These are phyloP conservation scores for Geophilus truncorum DNA, from an alignment of 2,888 invertebrate species.

Conservation along the genomic window DNA sequence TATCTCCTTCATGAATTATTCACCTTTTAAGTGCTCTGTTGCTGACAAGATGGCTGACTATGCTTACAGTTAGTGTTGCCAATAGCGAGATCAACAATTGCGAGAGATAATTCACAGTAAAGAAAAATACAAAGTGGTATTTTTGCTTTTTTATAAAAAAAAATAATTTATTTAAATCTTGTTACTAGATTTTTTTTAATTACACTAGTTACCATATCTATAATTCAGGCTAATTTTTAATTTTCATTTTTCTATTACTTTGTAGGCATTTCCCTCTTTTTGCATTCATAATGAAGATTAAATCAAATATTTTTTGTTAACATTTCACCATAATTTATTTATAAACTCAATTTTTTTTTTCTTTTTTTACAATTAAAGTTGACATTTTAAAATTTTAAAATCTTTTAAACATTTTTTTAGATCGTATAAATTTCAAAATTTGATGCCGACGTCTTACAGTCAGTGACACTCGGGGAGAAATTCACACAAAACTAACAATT, in stretches of 20 bases:
- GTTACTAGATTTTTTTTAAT: not conserved
- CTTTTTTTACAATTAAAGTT: not conserved
- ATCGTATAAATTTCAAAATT: not conserved
- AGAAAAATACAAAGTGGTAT: too few relatives aligned
- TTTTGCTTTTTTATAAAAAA: not conserved
- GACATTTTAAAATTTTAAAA: not conserved
- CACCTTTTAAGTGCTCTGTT: slow-evolving; percentile 6
- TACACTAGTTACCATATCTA: not conserved
- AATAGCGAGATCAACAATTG: slow-evolving; percentile 4
- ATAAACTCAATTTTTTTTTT: not conserved
- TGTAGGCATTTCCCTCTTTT: not conserved
- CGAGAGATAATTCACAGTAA: not conserved
- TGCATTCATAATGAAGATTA: not conserved
- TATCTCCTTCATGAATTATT: slow-evolving; percentile 4
- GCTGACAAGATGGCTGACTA: not conserved
- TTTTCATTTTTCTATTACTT: not conserved
- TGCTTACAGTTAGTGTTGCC: not conserved
- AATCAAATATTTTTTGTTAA: not conserved
- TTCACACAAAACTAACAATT: not conserved
- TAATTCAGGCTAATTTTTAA: not conserved
- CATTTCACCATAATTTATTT: not conserved
- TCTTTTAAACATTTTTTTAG: too few relatives aligned
- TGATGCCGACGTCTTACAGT: not conserved
- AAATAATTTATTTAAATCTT: not conserved
- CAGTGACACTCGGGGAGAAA: not conserved